A percentile compares a stretch with the other conserved stretches of the same genome.
These are phyloP conservation scores for Myopa tessellatipennis DNA, from an alignment of 2,888 invertebrate species.

Conservation along the genomic window DNA sequence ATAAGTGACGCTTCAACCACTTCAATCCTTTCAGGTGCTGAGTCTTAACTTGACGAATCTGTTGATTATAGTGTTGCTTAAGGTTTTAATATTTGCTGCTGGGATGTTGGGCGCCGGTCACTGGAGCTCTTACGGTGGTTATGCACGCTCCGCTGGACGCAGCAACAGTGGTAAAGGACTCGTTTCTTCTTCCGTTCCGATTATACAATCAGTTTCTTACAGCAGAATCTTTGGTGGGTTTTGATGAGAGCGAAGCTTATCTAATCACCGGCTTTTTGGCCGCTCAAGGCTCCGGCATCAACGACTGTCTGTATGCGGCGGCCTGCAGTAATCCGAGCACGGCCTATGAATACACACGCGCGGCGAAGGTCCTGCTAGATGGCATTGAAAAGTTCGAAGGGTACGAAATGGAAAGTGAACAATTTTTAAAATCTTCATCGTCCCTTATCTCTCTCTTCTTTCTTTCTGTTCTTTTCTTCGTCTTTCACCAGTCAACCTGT, in stretches of 20 bases:
- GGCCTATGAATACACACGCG: constrained; percentile 80
- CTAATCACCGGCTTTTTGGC: constrained; percentile 70
- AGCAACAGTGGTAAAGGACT: constrained; percentile 41
- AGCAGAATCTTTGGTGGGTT: constrained; percentile 50
- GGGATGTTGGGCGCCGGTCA: constrained; percentile 80
- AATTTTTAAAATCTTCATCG: neutral
- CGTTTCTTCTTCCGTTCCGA: neutral
- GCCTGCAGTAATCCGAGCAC: constrained; percentile 79
- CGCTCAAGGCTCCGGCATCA: constrained; percentile 80
- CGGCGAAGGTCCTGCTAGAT: constrained; percentile 81
- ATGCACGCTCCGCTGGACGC: constrained; percentile 62
- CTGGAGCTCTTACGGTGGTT: constrained; percentile 70
- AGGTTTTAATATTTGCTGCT: constrained; percentile 84
- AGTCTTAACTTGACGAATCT: constrained; percentile 87
- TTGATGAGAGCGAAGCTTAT: constrained; percentile 78
- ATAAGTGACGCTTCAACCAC: neutral
- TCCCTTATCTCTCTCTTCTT: neutral
- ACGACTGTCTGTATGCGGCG: constrained; percentile 79
- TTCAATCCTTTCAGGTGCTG: constrained; percentile 64
- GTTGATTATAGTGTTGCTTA: constrained; percentile 81
- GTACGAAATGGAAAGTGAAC: constrained; percentile 64
- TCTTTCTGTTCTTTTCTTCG: neutral
- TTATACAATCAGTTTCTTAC: neutral
- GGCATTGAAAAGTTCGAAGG: constrained; percentile 76
- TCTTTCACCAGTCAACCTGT: constrained; percentile 50